Evolutionary conservation across 1,140 invertebrate genomes (phyloP).

Genomic region (Nymphalis io): DNA sequence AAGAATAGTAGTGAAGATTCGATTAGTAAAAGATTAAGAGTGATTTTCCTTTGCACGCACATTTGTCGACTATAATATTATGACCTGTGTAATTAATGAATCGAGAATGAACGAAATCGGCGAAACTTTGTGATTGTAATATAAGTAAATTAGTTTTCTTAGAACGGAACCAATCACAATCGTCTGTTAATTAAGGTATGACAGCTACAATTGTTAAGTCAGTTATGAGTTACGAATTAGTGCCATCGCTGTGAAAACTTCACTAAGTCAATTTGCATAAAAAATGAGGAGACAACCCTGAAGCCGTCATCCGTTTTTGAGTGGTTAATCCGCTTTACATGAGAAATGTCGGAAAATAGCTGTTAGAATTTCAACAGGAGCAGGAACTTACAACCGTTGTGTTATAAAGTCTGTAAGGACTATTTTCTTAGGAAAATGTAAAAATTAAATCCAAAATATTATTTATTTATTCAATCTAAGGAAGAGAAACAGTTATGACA

Average conservation of each 20-base stretch:
- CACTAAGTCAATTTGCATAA: constrained; percentile 48
- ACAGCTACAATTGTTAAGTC: constrained; percentile 39
- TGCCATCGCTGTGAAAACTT: constrained; percentile 38
- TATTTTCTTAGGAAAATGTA: background rate
- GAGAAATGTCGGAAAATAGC: constrained; percentile 40
- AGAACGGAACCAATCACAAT: background rate
- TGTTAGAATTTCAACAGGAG: constrained; percentile 35
- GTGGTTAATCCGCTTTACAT: constrained; percentile 50
- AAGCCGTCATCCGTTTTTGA: constrained; percentile 34
- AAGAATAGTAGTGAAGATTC: too few relatives aligned
- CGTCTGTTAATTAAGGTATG: constrained; percentile 1
- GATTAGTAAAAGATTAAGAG: too few relatives aligned
- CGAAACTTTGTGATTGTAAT: background rate
- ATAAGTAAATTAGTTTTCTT: background rate
- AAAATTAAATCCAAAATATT: background rate
- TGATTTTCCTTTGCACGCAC: too few relatives aligned
- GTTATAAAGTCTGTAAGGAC: background rate
- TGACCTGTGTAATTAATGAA: too few relatives aligned
- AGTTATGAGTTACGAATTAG: constrained; percentile 46
- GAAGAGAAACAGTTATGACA: too few relatives aligned
- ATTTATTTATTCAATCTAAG: too few relatives aligned
- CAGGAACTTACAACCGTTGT: background rate
- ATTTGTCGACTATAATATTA: too few relatives aligned
- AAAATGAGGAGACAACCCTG: constrained; percentile 43
- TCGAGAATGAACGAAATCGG: too few relatives aligned